A percentile compares a stretch with the other conserved stretches of the same genome.
These are phyloP conservation scores for Rotaria socialis DNA, from an alignment of 2,888 invertebrate genomes.

Conservation along the genomic window DNA sequence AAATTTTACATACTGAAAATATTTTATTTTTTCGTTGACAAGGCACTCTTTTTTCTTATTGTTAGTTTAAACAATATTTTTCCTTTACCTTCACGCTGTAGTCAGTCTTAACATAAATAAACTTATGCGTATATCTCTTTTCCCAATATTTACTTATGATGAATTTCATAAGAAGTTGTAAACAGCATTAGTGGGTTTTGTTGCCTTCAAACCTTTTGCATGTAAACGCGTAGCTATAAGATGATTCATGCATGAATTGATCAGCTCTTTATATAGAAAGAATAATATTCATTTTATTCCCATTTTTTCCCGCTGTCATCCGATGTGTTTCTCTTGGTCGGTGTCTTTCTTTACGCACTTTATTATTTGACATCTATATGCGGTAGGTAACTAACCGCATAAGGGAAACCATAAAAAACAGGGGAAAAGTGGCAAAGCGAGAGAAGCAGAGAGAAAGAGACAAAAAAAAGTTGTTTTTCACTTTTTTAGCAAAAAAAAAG, in stretches of 20 bases:
- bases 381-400: not conserved
- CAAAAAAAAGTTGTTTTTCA: too few relatives aligned
- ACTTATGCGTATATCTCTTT: not conserved
- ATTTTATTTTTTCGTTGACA: not conserved
- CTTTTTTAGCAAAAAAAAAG: not conserved
- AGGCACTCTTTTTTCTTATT: not conserved
- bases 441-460: too few relatives aligned
- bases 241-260: not conserved
- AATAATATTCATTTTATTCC: not conserved
- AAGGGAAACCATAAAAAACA: not conserved
- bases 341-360: not conserved
- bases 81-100: not conserved
- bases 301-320: not conserved
- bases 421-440: too few relatives aligned
- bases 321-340: not conserved
- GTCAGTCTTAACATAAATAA: not conserved
- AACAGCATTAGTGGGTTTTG: not conserved
- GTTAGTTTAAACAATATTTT: not conserved
- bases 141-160: too few relatives aligned
- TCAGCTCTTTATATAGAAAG: not conserved
- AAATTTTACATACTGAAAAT: not conserved
- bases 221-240: too few relatives aligned
- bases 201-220: not conserved
- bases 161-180: too few relatives aligned
- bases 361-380: not conserved